These are phyloP conservation scores for Rhogogaster chlorosoma DNA, from an alignment of 2,888 invertebrate species.

Conservation along the genomic window DNA sequence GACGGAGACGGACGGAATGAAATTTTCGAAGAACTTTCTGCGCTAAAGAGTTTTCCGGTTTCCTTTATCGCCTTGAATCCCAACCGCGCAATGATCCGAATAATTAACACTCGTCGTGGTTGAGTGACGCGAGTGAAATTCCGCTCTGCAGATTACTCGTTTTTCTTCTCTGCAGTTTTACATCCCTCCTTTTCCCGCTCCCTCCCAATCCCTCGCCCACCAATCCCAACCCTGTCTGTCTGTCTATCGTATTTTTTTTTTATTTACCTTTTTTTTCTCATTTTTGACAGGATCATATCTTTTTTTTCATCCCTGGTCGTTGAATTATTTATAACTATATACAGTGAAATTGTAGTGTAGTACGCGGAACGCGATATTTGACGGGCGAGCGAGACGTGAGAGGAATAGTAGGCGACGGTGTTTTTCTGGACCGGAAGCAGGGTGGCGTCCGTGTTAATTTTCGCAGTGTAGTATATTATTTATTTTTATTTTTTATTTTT, in stretches of 20 bases:
- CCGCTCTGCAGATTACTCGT: constrained; percentile 6
- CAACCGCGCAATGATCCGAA: constrained; percentile 17
- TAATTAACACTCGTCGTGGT: constrained; percentile 17
- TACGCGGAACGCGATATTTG: not conserved
- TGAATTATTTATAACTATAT: constrained; percentile 26
- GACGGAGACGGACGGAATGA: not conserved
- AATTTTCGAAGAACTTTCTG: not conserved
- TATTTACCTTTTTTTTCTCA: not conserved
- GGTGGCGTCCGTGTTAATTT: constrained; percentile 19
- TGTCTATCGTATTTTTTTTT: not conserved
- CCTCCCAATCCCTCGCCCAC: not conserved
- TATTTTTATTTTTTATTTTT: not conserved
- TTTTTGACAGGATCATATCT: not conserved
- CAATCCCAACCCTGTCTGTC: not conserved
- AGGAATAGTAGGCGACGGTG: constrained; percentile 18
- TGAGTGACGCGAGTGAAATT: constrained; percentile 3
- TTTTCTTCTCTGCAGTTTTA: constrained; percentile 37
- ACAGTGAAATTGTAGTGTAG: not conserved
- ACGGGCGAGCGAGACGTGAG: not conserved
- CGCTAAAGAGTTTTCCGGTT: not conserved
- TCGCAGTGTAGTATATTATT: not conserved
- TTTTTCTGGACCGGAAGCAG: constrained; percentile 20
- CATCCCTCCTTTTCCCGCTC: constrained; percentile 25
- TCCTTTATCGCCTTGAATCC: not conserved
- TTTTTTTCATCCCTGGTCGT: not conserved